Conservation (phyloP, 2,888 invertebrate species). For the Calameuta filiformis region DNA sequence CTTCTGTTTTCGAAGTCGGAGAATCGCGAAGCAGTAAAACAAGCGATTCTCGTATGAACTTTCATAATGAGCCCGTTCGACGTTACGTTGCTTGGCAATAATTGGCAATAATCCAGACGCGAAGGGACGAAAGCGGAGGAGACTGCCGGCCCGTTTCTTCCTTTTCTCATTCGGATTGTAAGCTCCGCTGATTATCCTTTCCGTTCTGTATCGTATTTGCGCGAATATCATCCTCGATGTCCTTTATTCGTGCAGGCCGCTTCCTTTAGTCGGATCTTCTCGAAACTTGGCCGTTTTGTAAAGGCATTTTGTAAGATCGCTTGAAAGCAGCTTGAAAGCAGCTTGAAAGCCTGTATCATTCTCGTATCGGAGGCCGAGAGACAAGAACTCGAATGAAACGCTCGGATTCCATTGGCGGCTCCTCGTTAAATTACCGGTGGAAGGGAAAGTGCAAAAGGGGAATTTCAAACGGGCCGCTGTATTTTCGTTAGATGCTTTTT, state of each 20-base stretch:
- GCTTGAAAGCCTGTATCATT: constrained; percentile 21
- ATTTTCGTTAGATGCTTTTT: constrained; percentile 3
- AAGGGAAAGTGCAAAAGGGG: constrained; percentile 33
- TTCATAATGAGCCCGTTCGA: constrained; percentile 57
- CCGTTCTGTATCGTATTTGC: neutral
- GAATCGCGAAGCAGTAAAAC: constrained; percentile 54
- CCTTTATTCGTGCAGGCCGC: constrained; percentile 25
- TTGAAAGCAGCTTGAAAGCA: constrained; percentile 28
- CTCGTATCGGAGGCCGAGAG: constrained; percentile 22
- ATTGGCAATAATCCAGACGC: constrained; percentile 55
- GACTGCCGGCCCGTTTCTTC: neutral
- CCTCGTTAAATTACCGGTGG: constrained; percentile 35
- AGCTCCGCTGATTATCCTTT: neutral
- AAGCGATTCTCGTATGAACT: constrained; percentile 52
- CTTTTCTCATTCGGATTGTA: neutral
- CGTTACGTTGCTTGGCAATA: constrained; percentile 56
- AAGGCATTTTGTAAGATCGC: constrained; percentile 35
- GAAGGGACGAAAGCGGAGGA: constrained; percentile 17
- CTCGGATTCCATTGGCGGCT: constrained; percentile 21
- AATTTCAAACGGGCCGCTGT: constrained; percentile 21
- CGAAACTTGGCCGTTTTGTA: constrained; percentile 39
- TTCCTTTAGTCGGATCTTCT: constrained; percentile 44
- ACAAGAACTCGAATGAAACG: constrained; percentile 9
- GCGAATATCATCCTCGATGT: neutral
- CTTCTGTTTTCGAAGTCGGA: neutral